Percentiles rank a stretch among this genome's conserved stretches.
phyloP scores from a whole-genome alignment of 1,140 invertebrate genomes.

The Hycleus cichorii region DNA sequence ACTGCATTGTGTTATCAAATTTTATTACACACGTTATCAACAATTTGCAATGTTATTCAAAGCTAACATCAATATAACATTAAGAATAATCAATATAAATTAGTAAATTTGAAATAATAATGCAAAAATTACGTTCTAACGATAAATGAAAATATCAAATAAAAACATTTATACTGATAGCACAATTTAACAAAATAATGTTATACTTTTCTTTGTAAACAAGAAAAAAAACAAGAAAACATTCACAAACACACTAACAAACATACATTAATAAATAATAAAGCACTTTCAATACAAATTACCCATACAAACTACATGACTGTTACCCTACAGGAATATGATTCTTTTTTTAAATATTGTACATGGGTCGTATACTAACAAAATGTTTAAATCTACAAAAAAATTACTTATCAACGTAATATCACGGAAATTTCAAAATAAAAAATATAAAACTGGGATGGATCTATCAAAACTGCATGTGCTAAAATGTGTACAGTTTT shows the following conservation, averaged over 20 bases:
- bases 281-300: constrained; percentile 11
- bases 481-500: neutral
- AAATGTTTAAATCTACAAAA: constrained; percentile 12
- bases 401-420: constrained; percentile 12
- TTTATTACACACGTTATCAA: too few relatives aligned
- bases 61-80: too few relatives aligned
- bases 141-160: neutral
- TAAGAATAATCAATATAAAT: too few relatives aligned
- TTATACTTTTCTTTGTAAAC: constrained; percentile 8
- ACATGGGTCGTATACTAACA: constrained; percentile 10
- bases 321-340: neutral
- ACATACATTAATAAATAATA: constrained; percentile 12
- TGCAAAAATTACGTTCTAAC: too few relatives aligned
- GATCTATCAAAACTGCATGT: neutral
- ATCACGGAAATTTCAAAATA: constrained; percentile 11
- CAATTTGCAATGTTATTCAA: too few relatives aligned
- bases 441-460: constrained; percentile 4
- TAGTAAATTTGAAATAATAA: too few relatives aligned
- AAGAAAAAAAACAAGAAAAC: constrained; percentile 9
- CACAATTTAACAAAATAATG: constrained; percentile 10
- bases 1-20: too few relatives aligned
- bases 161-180: constrained; percentile 9
- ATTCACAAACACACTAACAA: neutral
- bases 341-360: neutral
- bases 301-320: constrained; percentile 5